Conservation (phyloP, 1,140 invertebrate genomes). For the Leptinotarsa texana region DNA sequence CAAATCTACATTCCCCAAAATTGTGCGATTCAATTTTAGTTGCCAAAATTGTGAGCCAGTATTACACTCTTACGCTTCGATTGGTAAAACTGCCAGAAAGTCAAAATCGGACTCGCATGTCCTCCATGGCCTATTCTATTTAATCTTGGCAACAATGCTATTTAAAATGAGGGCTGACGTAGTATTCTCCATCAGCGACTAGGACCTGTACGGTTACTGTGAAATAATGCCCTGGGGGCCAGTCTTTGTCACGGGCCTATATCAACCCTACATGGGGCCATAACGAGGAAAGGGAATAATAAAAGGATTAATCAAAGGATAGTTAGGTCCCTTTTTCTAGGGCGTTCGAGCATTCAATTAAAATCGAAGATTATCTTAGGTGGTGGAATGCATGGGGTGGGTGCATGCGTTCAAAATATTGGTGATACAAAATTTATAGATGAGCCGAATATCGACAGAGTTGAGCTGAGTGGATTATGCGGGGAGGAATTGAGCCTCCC, state of each 20-base stretch:
- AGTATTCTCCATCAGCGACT: slow-evolving; percentile 15
- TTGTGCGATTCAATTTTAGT: no score
- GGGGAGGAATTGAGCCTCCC: no score
- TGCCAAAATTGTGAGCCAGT: no score
- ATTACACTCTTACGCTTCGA: no score
- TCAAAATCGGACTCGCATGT: neutral
- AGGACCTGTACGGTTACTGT: slow-evolving; percentile 24
- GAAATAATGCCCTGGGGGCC: slow-evolving; percentile 36
- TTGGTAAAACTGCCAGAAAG: neutral
- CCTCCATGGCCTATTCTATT: neutral
- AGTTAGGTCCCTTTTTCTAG: slow-evolving; percentile 30
- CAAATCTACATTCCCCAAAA: no score
- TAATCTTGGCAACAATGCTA: slow-evolving; percentile 1
- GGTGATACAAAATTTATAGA: neutral
- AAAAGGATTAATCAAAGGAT: slow-evolving; percentile 39
- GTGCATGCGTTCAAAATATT: neutral
- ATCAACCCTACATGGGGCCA: slow-evolving; percentile 30
- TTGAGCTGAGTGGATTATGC: neutral
- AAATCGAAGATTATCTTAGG: slow-evolving; percentile 28
- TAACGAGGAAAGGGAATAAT: slow-evolving; percentile 37
- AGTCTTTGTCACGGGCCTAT: slow-evolving; percentile 30
- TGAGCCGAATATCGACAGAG: neutral
- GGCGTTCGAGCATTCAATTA: slow-evolving; percentile 27
- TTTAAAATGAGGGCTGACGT: slow-evolving; percentile 18
- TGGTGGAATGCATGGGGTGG: neutral